Base-by-base conservation (phyloP, 2,888 invertebrate species). In the Lomographa bimaculata region DNA sequence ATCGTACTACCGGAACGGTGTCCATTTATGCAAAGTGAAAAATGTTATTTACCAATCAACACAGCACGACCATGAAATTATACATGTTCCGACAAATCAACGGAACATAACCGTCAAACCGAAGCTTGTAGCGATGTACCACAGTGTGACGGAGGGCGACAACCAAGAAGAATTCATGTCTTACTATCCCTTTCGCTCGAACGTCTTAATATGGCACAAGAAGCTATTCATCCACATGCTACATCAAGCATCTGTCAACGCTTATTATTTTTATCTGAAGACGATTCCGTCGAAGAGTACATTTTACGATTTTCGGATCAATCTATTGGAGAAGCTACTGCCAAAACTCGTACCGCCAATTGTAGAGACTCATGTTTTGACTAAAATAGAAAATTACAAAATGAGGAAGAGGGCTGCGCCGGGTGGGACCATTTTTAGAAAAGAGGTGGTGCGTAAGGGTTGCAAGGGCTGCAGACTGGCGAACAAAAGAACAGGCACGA, bases 151-250 rank as follows among this genome's bases (percentile, higher is more conserved):
- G 37, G 5, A 19, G 7, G 8, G 14, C 3, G 16, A 25, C 9
- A 2, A 16, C 5, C 5, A 25, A 0, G 25, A 38, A n/a, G 19
- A 38, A n/a, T 3, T 18, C 1, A 12, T 8, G 23, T 1, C 17
- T 5, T 27, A 7, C 7, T 40, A 40, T 8, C 40, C 40, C 0
- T 33, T 26, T 7, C 23, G 11, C 1, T 3, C 14, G 2, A 28
- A 18, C 23, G 12, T 0, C 1, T n/a, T 40, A 3, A 12, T 5
- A 7, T 23, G 23, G 40, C 7, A 27, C 5, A 40, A 33, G 7
- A 40, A 40, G 19, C 5, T 34, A 9, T 33, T 40, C 8, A 19
- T 40, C 3, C 40, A 40, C 14, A 10, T 40, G 12, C 10, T 40
- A 5, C 33, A 40, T 3, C n/a, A 19, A 9, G 12, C 12, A 0